Evolutionary conservation across 2,888 invertebrate genomes (phyloP), one percentile per base, ranked within the genome.

Genomic region (Athalia circularis): DNA sequence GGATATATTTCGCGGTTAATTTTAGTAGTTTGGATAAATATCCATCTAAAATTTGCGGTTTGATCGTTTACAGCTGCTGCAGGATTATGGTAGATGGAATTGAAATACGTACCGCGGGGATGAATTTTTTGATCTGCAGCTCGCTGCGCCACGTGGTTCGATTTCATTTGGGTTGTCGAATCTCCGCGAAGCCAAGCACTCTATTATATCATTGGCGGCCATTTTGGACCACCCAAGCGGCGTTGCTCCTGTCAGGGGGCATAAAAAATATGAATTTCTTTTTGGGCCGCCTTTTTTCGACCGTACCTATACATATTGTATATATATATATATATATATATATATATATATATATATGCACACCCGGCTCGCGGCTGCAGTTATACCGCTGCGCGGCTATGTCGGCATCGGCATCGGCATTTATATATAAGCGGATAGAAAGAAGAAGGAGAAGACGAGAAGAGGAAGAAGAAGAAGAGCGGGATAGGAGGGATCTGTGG

Each of bases 231-330:
- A 90, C 90, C 90, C 90, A 90, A 89, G 90, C 50, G 48, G 74
- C 67, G 52, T 11, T 87, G 29, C 29, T 82, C 88, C 89, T 88
- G 90, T 89, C 90, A 87, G 89, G 52, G 52, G 87, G 88, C 86
- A 90, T 90, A 89, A 90, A 90, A 90, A 90, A 90, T 90, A 90
- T 90, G 87, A 89, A 90, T 88, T 90, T 90, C 90, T 90, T 90
- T 90, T 89, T 89, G 89, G 90, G 88, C 89, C 90, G 89, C 90
- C 89, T 90, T 90, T 89, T 90, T 89, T 88, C 88, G 86, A 84
- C 88, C 29, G 29, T 29, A 29, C 29, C 29, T 29, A 29, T 29
- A 29, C 29, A 29, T 29, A 29, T 29, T 29, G 29, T 29, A 29
- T 29, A 29, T 29, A 29, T 29, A 29, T 29, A 29, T 29, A 29